Base-by-base conservation (phyloP, 2,113 vertebrate species). In the Pseudorectes ferrugineus region DNA sequence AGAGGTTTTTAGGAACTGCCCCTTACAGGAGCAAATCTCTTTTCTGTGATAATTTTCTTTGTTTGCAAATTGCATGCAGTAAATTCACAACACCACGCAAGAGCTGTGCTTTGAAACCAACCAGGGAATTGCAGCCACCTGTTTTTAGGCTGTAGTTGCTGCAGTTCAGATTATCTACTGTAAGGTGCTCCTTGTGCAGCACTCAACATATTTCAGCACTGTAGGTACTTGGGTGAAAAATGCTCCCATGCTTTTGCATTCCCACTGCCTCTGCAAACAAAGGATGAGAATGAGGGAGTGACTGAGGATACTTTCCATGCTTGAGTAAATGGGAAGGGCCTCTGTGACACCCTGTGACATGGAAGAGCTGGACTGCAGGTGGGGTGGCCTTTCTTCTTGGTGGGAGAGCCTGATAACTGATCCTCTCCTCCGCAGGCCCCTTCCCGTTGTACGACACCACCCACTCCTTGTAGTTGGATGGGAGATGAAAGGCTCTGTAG, bases 401-500 rank as follows among this genome's bases (percentile, higher is more conserved):
- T 71, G 43, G 59, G 35, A 59, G 40, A 51, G 40, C 71, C 33
- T 83, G 63, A 23, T 72, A 85, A 87, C 45, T 28, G 31, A 72
- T 67, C 43, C 16, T 73, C 36, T 72, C 51, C 35, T 68, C 71
- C 0, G 0, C 58, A 79, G 62, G 26, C 52, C 74, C 78, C 51
- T 72, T 54, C 78, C 35, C 54, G 14, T 28, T 68, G 49, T 29
- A 12, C 3, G 2, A 58, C 19, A 70, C 75, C 63, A 88, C 91
- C 88, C 25, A 11, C 67, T 89, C 54, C 14, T 9, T 36, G 33
- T 38, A 89, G 81, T 0, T 78, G 58, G 78, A 66, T 80, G 59
- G 63, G 80, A 81, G 73, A 86, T 94, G 40, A 91, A 93, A 92
- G 62, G 58, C 80, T 85, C 65, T 93, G n/a, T 42, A 88, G 29